Evolutionary conservation across 2,113 vertebrate genomes (phyloP), one percentile per base, ranked within the genome.

Genomic region (Sardina pilchardus): DNA sequence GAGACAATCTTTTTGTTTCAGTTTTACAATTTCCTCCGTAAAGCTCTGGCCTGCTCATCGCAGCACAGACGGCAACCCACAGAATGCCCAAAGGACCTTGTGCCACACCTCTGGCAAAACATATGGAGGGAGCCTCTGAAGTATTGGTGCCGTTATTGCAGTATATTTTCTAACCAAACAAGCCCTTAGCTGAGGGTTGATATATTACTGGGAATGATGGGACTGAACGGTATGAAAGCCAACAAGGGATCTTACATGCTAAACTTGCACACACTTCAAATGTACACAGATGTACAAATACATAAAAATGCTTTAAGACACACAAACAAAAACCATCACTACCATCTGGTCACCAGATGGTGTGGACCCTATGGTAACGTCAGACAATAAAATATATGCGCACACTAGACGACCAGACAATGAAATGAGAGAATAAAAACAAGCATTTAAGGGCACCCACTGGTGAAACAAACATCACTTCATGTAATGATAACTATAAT

Each of bases 321-420:
- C 34, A 36, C 34, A 42, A 48, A 45, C 24, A 78, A 39, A 39
- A 36, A 17, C 9, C 12, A 36, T 12, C 45, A 48, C 14, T 42
- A 47, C 83, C 78, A 84, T 84, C 86, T 87, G 86, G 50, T 30
- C 83, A 84, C 44, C 83, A 84, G 53, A 67, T 47, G 56, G 53
- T 84, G 67, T 84, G n/a, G 47, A 71, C n/a, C 56, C 43, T 71
- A 43, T 84, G 34, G 50, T 81, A 81, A 34, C 14, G 42, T 47
- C 78, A 81, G 42, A 82, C 21, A n/a, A 17, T 81, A 30, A 85
- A 42, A 34, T 81, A 36, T 86, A 59, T 83, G 36, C 19, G 83
- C 48, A 86, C 19, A 34, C 7, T 21, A 63, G 21, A 63, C 6
- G 8, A 63, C 21, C 24, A 63, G 21, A 10, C 21, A 63, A 63